Evolutionary conservation across 2,113 vertebrate genomes (phyloP).

Genomic region (Leucosticte australis): DNA sequence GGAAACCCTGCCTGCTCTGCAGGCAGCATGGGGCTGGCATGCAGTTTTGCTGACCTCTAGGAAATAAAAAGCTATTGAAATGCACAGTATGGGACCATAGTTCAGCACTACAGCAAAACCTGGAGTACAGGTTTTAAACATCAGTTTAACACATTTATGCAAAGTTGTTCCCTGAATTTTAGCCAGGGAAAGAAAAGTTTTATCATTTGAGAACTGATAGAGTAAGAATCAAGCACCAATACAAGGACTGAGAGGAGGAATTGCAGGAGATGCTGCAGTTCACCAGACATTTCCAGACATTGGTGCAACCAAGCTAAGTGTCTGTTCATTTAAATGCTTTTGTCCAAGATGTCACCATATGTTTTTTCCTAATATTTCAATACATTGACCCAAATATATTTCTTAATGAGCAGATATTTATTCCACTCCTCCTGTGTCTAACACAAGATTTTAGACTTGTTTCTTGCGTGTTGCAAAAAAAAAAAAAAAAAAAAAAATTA

Average conservation of each 20-base stretch:
- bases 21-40: rapidly evolving
- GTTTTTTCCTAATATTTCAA: not conserved
- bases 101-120: not conserved
- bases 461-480: not conserved
- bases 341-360: not conserved
- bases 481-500: not conserved
- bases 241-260: not conserved
- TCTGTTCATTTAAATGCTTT: not conserved
- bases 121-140: not conserved
- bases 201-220: not conserved
- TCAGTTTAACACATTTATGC: not conserved
- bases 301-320: not conserved
- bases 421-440: not conserved
- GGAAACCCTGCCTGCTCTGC: not conserved
- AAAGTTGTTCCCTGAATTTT: not conserved
- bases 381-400: not conserved
- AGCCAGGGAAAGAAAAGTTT: not conserved
- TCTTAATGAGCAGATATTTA: not conserved
- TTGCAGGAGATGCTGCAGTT: not conserved
- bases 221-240: not conserved
- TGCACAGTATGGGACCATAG: not conserved
- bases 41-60: not conserved
- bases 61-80: not conserved
- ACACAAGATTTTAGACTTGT: not conserved
- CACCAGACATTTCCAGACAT: not conserved